Base-by-base conservation (phyloP, 1,140 invertebrate species). In the Pseudomyrmex dendroicus region DNA sequence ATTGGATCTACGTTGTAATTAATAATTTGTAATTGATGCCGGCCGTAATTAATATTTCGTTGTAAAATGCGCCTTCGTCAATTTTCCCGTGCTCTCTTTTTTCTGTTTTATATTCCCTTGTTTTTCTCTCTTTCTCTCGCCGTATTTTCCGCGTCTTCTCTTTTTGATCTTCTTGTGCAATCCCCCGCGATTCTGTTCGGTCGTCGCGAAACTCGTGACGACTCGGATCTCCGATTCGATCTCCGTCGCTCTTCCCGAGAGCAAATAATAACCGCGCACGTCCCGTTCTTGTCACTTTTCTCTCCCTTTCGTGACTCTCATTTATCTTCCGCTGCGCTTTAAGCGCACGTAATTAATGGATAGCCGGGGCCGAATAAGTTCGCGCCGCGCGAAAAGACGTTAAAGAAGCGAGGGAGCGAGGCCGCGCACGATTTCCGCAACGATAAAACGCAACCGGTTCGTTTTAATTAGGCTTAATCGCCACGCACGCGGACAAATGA, bases 261-360 rank as follows among this genome's bases (percentile, higher is more conserved):
- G 44, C 44, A 78, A 76, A 35, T 35, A 35, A 66, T 25, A 64
- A 20, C 61, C 48, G 61, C 48, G 44, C 35, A 20, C n/a, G 54
- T 52, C 72, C 7, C 3, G 13, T 56, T 62, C 7, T 48, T 50
- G 15, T n/a, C 35, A 50, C 52, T 22, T n/a, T 20, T 50, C 61
- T 66, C 15, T 63, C 44, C 57, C 57, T 63, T 61, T 84, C 68
- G 44, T 70, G 80, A 59, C 72, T 80, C 61, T 66, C 85, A 84
- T 86, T 86, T 80, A 86, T 86, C 85, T 84, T 73, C 56, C 44
- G 66, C 20, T 63, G 83, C 68, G 52, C 62, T 84, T 84, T 80
- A 86, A 84, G 82, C 74, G 83, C 57, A 62, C 68, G 68, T 86
- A 86, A 86, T 86, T 86, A 86, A 86, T 86, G 74, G 68, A 80